These are phyloP conservation scores for Novumbra hubbsi DNA, from an alignment of 2,797 vertebrate species.

Conservation along the genomic window DNA sequence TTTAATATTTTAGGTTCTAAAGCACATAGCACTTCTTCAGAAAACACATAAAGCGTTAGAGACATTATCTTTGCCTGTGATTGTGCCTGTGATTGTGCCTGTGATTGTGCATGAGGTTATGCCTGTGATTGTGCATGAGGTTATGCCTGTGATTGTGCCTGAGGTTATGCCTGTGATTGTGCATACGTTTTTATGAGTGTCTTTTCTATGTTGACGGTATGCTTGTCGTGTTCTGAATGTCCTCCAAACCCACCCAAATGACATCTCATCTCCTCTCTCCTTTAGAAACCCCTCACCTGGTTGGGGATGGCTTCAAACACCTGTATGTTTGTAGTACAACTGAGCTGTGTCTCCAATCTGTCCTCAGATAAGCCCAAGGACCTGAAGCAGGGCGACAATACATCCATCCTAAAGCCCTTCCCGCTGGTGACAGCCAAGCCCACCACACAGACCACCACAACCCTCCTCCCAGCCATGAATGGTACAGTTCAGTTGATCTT, in stretches of 20 bases:
- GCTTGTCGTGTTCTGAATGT: slow-evolving; percentile 32
- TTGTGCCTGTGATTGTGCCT: slow-evolving; percentile 28
- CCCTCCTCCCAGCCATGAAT: slow-evolving; percentile 56
- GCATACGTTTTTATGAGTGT: no score
- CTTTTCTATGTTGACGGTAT: neutral
- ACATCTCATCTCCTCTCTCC: slow-evolving; percentile 44
- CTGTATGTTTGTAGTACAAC: slow-evolving; percentile 39
- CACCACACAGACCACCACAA: slow-evolving; percentile 64
- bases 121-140: neutral
- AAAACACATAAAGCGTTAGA: neutral
- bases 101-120: neutral
- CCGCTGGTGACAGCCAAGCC: slow-evolving; percentile 67
- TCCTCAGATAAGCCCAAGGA: slow-evolving; percentile 72
- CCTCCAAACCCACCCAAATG: slow-evolving; percentile 35
- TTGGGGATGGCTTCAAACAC: slow-evolving; percentile 55
- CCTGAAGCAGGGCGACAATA: slow-evolving; percentile 64
- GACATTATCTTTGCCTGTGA: neutral
- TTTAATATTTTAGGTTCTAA: neutral
- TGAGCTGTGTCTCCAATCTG: slow-evolving; percentile 8
- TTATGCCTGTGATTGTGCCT: slow-evolving; percentile 21
- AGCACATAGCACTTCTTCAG: neutral
- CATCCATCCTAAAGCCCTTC: slow-evolving; percentile 66
- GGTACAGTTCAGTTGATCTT: slow-evolving; percentile 43
- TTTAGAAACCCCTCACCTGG: slow-evolving; percentile 49
- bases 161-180: neutral